Base-by-base conservation (phyloP, 35 echinoderm and acorn worm genomes). In the Ophiothrix spiculata region DNA sequence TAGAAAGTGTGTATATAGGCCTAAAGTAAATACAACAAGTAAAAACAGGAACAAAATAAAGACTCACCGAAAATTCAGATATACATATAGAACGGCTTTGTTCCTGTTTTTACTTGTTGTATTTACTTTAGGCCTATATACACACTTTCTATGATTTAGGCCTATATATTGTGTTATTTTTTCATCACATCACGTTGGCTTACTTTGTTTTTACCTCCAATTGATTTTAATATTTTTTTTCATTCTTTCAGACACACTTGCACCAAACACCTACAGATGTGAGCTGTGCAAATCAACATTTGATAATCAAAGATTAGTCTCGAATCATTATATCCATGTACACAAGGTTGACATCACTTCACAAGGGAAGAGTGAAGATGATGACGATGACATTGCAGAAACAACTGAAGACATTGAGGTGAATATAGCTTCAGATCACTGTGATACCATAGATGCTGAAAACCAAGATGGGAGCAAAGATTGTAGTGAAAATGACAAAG, bases 241-340 rank as follows among this genome's bases (percentile, higher is more conserved):
- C 23, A 69, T 42, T 21, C 78, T n/a, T 84, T 39, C 81, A 84
- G 81, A 84, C 54, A 60, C 17, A 35, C 34, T 35, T 36, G 32
- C 19, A 23, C 42, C 4, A 54, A 32, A 37, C 56, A 23, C 19
- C 3, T 37, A 64, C 63, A 19, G 49, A 8, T 84, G 81, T 84
- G 81, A 84, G 37, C 31, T 84, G 34, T 84, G 81, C 32, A 37
- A 63, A 36, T 16, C 42, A 36, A 35, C 31, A 3, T 84, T 64
- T 13, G 63, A 45, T 16, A 64, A 10, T 60, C 35, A 84, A 15
- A 16, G 15, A 15, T 31, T 34, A 63, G n/a, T 32, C 11, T 2
- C 69, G 40, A 56, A 84, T 1, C 81, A 84, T 42, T 84, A 84
- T n/a, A 19, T 60, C 8, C 35, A 37, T 63, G 32, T 64, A 16